Evolutionary conservation across 2,888 invertebrate genomes (phyloP).

Genomic region (Cerceris ruficornis): DNA sequence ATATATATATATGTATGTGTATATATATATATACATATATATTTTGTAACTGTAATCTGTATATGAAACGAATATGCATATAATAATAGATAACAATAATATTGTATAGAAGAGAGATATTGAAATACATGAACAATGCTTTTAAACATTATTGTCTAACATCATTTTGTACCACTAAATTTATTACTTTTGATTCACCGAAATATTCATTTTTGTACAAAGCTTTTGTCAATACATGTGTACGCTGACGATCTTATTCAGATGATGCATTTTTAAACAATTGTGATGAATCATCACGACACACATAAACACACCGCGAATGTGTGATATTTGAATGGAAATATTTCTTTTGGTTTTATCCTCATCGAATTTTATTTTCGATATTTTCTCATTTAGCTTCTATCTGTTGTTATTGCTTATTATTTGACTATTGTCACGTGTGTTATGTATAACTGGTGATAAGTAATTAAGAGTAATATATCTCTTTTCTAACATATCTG

Average conservation of each 20-base stretch:
- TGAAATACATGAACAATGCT: slow-evolving; percentile 82
- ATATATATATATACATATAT: slow-evolving; percentile 73
- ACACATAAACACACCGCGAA: too few relatives aligned
- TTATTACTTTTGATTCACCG: slow-evolving; percentile 70
- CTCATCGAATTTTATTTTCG: slow-evolving; percentile 48
- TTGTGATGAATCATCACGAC: too few relatives aligned
- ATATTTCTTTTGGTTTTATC: slow-evolving; percentile 45
- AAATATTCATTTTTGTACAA: slow-evolving; percentile 57
- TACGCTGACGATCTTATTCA: slow-evolving; percentile 35
- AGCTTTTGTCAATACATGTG: slow-evolving; percentile 46
- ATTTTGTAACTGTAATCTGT: slow-evolving; percentile 81
- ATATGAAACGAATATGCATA: slow-evolving; percentile 80
- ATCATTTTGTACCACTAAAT: slow-evolving; percentile 80
- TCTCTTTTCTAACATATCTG: slow-evolving; percentile 75
- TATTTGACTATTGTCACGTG: slow-evolving; percentile 43
- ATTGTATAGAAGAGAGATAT: slow-evolving; percentile 82
- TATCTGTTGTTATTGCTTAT: slow-evolving; percentile 46
- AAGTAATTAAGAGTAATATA: slow-evolving; percentile 68
- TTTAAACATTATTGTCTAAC: slow-evolving; percentile 81
- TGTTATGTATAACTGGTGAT: slow-evolving; percentile 35
- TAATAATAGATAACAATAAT: slow-evolving; percentile 79
- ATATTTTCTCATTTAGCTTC: slow-evolving; percentile 51
- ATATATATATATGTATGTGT: slow-evolving; percentile 46
- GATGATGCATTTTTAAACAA: slow-evolving; percentile 27
- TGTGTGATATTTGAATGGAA: slow-evolving; percentile 15